Base-by-base conservation (phyloP, 1,140 invertebrate species). In the Cardiocondyla obscurior region DNA sequence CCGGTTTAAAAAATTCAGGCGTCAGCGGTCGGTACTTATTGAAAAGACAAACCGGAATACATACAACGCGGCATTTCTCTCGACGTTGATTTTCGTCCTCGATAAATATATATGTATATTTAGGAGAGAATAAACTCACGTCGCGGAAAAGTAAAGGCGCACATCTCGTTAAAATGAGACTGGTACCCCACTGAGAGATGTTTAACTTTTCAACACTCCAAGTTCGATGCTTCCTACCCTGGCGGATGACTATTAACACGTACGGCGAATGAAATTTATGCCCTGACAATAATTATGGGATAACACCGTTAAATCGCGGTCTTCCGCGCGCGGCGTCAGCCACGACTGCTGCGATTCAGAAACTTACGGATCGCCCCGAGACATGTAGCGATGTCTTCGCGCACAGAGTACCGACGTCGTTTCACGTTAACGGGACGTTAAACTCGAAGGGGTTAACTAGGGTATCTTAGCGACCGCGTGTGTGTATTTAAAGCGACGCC, bases 381-480 rank as follows among this genome's bases (percentile, higher is more conserved):
- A 67, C 62, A 42, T 36, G 62, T 58, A n/a, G 42, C 46, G 74
- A 46, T n/a, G n/a, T n/a, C n/a, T n/a, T 67, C 46, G 46, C 33
- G n/a, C 46, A 22, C 22, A 46, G 22, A 79, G 19, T 25, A 12
- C 58, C 73, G 55, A 0, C 73, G 74, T 28, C 74, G 22, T 77
- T 46, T 53, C 60, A 22, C 30, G 30, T 60, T 60, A 62, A 53
- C 33, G 33, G 58, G 46, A n/a, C 74, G 62, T 67, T 76, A 64
- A n/a, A 76, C 57, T 62, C 60, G 74, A 55, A 69, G 39, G 62
- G 74, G 46, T 79, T 79, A 79, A 79, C 74, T 33, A 79, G 74
- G 67, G 74, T 39, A 33, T 76, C 57, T 62, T 46, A 36, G 72
- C 33, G 62, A 25, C 69, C 30, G 74, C 46, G 46, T 67, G 10